These are phyloP conservation scores for Agapetus fuscipes DNA, from an alignment of 2,888 invertebrate genomes.

Conservation along the genomic window DNA sequence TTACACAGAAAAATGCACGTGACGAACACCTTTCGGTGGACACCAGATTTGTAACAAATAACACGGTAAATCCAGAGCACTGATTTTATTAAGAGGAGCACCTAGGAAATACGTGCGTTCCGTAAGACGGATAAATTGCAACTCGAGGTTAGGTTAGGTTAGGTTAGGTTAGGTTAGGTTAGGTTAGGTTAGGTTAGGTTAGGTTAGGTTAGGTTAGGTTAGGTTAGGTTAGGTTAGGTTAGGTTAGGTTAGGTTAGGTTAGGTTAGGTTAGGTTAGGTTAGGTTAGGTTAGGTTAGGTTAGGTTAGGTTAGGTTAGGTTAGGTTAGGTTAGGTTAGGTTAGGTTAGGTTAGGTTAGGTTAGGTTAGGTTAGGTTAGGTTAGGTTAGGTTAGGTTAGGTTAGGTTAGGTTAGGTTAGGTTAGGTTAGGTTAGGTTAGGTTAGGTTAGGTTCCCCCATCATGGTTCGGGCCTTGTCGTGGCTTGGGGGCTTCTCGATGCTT, in stretches of 20 bases:
- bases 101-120: too few relatives aligned
- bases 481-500: too few relatives aligned
- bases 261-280: conserved; percentile 22
- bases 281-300: conserved; percentile 21
- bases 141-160: conserved; percentile 7
- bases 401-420: conserved; percentile 9
- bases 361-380: conserved; percentile 9
- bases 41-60: too few relatives aligned
- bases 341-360: conserved; percentile 9
- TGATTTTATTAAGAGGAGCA: too few relatives aligned
- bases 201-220: conserved; percentile 18
- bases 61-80: too few relatives aligned
- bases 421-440: conserved; percentile 7
- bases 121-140: too few relatives aligned
- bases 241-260: conserved; percentile 20
- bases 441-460: too few relatives aligned
- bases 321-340: conserved; percentile 5
- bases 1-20: too few relatives aligned
- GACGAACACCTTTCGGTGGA: too few relatives aligned
- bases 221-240: conserved; percentile 9
- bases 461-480: too few relatives aligned
- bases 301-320: conserved; percentile 18
- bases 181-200: conserved; percentile 5
- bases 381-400: conserved; percentile 8
- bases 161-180: conserved; percentile 8